These are phyloP conservation scores for Megaceryle torquata DNA, from an alignment of 2,113 vertebrate genomes.

Conservation along the genomic window DNA sequence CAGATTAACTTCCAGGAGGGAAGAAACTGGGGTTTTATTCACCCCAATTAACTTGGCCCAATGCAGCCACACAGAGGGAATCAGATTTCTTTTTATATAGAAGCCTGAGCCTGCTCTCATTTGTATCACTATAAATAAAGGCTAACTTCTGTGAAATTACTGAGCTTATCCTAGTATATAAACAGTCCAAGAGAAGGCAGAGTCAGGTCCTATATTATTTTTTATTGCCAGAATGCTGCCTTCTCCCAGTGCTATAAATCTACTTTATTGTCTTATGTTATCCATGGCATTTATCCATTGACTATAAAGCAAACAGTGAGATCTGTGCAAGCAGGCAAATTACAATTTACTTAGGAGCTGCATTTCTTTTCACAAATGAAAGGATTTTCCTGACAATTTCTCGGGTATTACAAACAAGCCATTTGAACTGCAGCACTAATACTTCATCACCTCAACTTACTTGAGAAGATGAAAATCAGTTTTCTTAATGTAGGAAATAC, in stretches of 20 bases:
- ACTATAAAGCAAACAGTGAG: not conserved
- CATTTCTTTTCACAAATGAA: constrained; percentile 22
- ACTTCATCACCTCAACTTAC: not conserved
- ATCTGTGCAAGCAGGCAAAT: not conserved
- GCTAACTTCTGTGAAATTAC: constrained; percentile 39
- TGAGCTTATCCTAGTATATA: constrained; percentile 14
- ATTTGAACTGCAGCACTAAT: not conserved
- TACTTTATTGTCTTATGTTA: not conserved
- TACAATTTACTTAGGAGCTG: not conserved
- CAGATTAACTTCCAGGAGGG: not conserved
- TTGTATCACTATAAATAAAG: constrained; percentile 12
- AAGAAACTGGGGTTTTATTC: not conserved
- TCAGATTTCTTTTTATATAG: not conserved
- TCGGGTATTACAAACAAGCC: not conserved
- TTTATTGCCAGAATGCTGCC: not conserved
- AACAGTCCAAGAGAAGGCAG: constrained; percentile 15
- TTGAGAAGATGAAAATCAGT: not conserved
- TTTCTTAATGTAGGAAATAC: not conserved
- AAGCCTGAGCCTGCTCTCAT: not conserved
- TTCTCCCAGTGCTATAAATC: constrained; percentile 27
- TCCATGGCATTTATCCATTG: constrained; percentile 16
- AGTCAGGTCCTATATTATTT: constrained; percentile 8
- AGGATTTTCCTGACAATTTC: constrained; percentile 3
- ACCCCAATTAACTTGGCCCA: not conserved
- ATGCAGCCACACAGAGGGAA: not conserved